phyloP scores from a whole-genome alignment of 2,888 invertebrate species.

The Limnephilus auricula region DNA sequence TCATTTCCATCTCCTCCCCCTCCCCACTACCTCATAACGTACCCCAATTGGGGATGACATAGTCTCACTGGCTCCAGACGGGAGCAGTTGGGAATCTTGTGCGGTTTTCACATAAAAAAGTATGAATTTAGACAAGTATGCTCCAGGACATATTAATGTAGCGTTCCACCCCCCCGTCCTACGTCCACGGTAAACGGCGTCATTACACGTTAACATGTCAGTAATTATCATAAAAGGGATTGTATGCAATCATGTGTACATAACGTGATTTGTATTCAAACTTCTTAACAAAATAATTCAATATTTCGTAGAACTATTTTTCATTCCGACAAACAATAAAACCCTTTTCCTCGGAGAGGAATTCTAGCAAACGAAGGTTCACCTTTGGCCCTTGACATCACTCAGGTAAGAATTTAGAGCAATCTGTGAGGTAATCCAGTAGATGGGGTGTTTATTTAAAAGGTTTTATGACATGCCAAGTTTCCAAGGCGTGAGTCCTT shows the following conservation, averaged over 20 bases:
- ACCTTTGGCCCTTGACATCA: conserved; percentile 15
- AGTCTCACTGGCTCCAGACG: too few species aligned
- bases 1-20: too few species aligned
- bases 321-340: conserved; percentile 17
- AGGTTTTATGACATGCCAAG: conserved; percentile 12
- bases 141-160: too few species aligned
- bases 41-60: too few species aligned
- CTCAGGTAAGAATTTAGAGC: conserved; percentile 27
- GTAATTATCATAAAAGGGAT: background rate
- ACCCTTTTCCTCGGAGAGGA: conserved; percentile 15
- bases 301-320: conserved; percentile 6
- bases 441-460: conserved; percentile 15
- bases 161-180: too few species aligned
- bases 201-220: background rate
- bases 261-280: background rate
- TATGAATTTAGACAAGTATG: too few species aligned
- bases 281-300: background rate
- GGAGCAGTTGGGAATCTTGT: too few species aligned
- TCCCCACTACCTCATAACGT: too few species aligned
- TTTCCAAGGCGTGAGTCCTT: background rate
- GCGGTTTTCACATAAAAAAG: fast-evolving
- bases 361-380: conserved; percentile 16
- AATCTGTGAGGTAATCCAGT: conserved; percentile 22
- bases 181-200: background rate
- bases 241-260: background rate